Conservation (phyloP, 2,113 vertebrate genomes). For the Amphiprion ocellaris region DNA sequence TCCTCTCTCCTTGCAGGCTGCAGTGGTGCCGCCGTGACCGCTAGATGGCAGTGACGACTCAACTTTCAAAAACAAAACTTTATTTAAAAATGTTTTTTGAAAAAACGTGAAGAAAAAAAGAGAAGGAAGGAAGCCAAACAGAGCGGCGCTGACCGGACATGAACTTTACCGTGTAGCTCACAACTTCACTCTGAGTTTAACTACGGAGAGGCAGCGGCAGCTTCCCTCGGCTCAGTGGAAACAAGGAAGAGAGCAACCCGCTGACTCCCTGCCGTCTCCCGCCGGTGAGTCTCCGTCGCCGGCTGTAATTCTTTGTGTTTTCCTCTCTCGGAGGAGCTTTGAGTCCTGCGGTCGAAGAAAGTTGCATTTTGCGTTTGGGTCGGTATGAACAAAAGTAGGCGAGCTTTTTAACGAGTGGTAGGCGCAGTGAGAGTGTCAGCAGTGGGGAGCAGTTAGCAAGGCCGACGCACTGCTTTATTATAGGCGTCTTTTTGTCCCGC, state of each 20-base stretch:
- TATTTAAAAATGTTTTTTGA: background rate
- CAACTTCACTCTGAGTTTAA: slow-evolving; percentile 20
- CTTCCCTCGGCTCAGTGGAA: background rate
- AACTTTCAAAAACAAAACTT: background rate
- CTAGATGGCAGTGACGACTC: slow-evolving; percentile 37
- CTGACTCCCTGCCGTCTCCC: slow-evolving; percentile 7
- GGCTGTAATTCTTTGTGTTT: background rate
- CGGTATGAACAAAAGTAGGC: background rate
- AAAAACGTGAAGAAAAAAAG: slow-evolving; percentile 11
- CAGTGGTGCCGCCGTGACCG: background rate
- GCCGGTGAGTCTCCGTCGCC: slow-evolving; percentile 54
- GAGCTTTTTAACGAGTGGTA: too few species aligned
- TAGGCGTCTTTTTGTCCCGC: background rate
- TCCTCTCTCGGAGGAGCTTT: background rate
- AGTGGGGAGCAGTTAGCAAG: background rate
- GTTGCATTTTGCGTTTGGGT: background rate
- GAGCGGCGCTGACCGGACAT: slow-evolving; percentile 19
- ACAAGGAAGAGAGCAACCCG: slow-evolving; percentile 54
- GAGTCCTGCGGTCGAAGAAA: background rate
- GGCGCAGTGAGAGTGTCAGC: too few species aligned
- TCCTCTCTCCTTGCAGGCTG: too few species aligned
- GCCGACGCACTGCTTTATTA: slow-evolving; percentile 19
- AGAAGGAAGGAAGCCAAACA: slow-evolving; percentile 29
- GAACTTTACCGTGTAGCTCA: slow-evolving; percentile 34
- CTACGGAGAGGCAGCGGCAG: background rate